Percentiles rank a stretch among this genome's conserved stretches.
phyloP scores from a whole-genome alignment of 1,140 invertebrate species.

The Trichogramma pretiosum region DNA sequence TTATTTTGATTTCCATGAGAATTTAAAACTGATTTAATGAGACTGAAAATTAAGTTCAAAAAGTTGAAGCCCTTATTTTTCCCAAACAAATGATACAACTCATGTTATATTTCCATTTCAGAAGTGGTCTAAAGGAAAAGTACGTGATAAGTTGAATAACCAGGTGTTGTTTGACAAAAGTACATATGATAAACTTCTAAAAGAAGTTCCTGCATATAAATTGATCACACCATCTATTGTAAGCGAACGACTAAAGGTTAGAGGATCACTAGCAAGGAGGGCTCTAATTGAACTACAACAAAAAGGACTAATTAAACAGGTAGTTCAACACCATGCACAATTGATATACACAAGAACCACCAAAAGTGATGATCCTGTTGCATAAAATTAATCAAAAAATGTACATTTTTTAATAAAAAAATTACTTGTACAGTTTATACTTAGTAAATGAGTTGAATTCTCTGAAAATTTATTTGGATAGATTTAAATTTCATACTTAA shows the following conservation, averaged over 20 bases:
- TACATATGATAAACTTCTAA: constrained; percentile 95
- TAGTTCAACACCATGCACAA: constrained; percentile 94
- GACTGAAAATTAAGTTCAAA: background rate
- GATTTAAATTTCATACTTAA: background rate
- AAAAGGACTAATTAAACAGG: constrained; percentile 91
- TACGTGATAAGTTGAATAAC: constrained; percentile 98
- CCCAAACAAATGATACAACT: no score
- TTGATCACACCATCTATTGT: constrained; percentile 98
- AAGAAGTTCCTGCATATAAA: constrained; percentile 96
- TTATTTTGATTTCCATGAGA: background rate
- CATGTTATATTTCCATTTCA: constrained; percentile 45
- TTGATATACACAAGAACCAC: constrained; percentile 95
- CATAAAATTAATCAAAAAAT: constrained; percentile 37
- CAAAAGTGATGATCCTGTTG: constrained; percentile 73
- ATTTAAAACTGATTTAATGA: background rate
- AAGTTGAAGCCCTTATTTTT: background rate
- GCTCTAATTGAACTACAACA: constrained; percentile 86
- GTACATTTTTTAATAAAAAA: constrained; percentile 5
- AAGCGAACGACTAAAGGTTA: constrained; percentile 94
- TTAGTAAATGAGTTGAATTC: background rate
- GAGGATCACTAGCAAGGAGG: constrained; percentile 88
- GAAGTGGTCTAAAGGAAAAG: constrained; percentile 99
- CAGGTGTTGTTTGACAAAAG: constrained; percentile 93
- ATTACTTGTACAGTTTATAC: background rate
- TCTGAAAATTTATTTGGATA: background rate